phyloP scores from a whole-genome alignment of 2,888 invertebrate genomes.

The Leucozona laternaria region DNA sequence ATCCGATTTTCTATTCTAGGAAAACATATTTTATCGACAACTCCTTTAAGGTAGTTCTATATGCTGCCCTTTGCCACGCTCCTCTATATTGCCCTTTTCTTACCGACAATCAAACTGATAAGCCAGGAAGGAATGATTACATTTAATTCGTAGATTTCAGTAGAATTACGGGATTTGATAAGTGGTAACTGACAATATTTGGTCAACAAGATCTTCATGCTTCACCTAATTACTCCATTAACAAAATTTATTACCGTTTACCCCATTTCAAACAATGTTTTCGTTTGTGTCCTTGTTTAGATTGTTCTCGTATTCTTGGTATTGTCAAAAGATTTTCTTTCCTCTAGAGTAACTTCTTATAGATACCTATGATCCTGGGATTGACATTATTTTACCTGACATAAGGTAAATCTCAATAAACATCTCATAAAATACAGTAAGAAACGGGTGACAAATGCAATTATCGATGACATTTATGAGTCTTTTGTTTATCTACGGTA shows the following conservation, averaged over 20 bases:
- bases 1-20: neutral
- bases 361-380: constrained; percentile 2
- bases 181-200: constrained; percentile 66
- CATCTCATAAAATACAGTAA: constrained; percentile 72
- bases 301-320: constrained; percentile 43
- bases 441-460: constrained; percentile 50
- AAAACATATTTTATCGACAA: neutral
- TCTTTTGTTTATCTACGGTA: constrained; percentile 48
- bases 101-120: constrained; percentile 8
- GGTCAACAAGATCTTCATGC: constrained; percentile 52
- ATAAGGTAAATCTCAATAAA: constrained; percentile 49
- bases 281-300: constrained; percentile 5
- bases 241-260: constrained; percentile 69
- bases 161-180: constrained; percentile 37
- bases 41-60: neutral
- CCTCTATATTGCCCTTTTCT: neutral
- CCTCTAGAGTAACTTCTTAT: neutral
- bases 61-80: neutral
- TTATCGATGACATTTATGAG: constrained; percentile 73
- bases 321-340: constrained; percentile 20
- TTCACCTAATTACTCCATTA: constrained; percentile 67
- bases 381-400: constrained; percentile 46
- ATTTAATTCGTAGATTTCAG: constrained; percentile 13
- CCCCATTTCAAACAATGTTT: constrained; percentile 35
- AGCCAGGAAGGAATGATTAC: neutral